phyloP scores from a whole-genome alignment of 2,113 vertebrate species.

The Vidua chalybeata region DNA sequence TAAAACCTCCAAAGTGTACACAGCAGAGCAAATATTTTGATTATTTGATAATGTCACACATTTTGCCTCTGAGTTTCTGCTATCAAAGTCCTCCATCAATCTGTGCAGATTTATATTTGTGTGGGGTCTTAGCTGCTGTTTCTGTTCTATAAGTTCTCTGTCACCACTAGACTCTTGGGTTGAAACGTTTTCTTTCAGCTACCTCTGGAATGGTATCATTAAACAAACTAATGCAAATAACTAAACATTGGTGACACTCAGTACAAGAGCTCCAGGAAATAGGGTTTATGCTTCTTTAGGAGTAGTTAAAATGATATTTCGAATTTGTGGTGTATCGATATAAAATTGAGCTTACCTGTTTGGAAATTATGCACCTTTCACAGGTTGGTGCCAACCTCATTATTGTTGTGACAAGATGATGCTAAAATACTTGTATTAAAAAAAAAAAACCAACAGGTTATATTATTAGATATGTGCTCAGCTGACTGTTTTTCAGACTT shows the following conservation, averaged over 20 bases:
- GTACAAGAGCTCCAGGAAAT: neutral
- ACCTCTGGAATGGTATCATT: neutral
- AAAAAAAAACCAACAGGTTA: neutral
- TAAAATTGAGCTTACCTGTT: neutral
- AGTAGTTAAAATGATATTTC: neutral
- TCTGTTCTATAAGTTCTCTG: neutral
- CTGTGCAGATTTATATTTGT: neutral
- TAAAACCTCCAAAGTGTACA: neutral
- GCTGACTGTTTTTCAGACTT: neutral
- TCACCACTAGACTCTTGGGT: neutral
- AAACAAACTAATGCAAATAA: neutral
- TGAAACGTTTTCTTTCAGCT: neutral
- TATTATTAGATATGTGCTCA: neutral
- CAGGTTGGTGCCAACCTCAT: neutral
- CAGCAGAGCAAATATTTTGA: neutral
- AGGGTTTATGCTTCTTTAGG: neutral
- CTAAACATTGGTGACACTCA: neutral
- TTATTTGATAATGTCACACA: neutral
- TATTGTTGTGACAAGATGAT: neutral
- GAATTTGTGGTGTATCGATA: neutral
- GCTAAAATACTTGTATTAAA: neutral
- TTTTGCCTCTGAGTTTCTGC: neutral
- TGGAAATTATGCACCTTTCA: neutral
- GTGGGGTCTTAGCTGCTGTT: neutral
- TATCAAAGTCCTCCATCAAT: neutral